Evolutionary conservation across 2,797 vertebrate species (phyloP), one percentile per base, ranked within the genome.

Genomic region (Margarornis squamiger): DNA sequence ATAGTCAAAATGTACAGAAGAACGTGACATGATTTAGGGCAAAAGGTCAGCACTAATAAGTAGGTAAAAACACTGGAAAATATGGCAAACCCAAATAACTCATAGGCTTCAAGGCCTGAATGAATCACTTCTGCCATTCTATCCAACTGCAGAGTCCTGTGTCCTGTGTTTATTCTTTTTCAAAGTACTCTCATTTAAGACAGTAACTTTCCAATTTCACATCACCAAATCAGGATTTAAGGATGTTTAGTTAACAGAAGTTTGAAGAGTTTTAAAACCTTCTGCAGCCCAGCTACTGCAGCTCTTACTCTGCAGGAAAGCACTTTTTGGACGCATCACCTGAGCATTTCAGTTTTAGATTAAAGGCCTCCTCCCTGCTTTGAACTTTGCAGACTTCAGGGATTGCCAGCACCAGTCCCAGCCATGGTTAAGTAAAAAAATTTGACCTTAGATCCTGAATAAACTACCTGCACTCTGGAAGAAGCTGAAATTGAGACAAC

Each of bases 31-130:
- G 78, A 89, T 82, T 80, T 19, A 65, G 43, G 45, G 52, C 45
- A 91, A 91, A 91, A 87, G 7, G 14, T 19, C 83, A 52, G 59
- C 74, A 79, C 27, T 59, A 62, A 9, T 8, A 86, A 73, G 55
- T 26, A 81, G 48, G n/a, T 51, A 82, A 71, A 92, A 92, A 52
- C 57, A 57, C 38, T 91, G 86, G 81, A 80, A 95, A 95, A 82
- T 61, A 77, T 6, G 54, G 75, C 57, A 92, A 89, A 92, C 32
- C 41, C 59, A 89, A 55, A 6, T 38, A 86, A 41, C 41, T 86
- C 27, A 17, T 3, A 66, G 49, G 32, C 41, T 78, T 82, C 45
- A 74, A 57, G 57, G 48, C 23, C 32, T 46, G 45, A 74, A 65
- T 82, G 55, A 93, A 76, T 86, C 54, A 91, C 21, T 67, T 46